A percentile compares a stretch with the other conserved stretches of the same genome.
Evolutionary conservation across 1,140 invertebrate genomes (phyloP).

Genomic region (Magallana ariakensis): DNA sequence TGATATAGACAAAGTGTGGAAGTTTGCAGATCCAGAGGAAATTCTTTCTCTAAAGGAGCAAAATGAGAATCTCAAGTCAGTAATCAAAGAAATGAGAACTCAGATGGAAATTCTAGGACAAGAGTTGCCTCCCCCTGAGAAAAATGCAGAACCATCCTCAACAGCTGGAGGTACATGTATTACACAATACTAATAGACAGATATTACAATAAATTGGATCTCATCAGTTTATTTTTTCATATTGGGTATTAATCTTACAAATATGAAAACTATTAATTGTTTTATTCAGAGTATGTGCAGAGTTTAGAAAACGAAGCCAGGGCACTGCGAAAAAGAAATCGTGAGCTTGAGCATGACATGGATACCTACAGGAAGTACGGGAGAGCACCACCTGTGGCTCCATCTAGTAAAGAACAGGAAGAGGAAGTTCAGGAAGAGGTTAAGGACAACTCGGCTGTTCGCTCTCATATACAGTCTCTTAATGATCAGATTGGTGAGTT

Average conservation of each 20-base stretch:
- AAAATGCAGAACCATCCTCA: slow-evolving; percentile 11
- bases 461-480: slow-evolving; percentile 73
- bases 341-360: slow-evolving; percentile 68
- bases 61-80: slow-evolving; percentile 71
- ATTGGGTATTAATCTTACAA: no score
- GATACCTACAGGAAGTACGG: slow-evolving; percentile 64
- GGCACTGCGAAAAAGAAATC: slow-evolving; percentile 69
- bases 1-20: slow-evolving; percentile 49
- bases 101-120: slow-evolving; percentile 77
- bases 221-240: no score
- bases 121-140: slow-evolving; percentile 56
- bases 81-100: slow-evolving; percentile 76
- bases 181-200: neutral
- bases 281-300: slow-evolving; percentile 67
- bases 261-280: no score
- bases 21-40: slow-evolving; percentile 55
- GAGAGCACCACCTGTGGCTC: slow-evolving; percentile 49
- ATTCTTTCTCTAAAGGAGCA: slow-evolving; percentile 68
- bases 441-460: slow-evolving; percentile 70
- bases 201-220: neutral
- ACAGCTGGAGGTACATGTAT: slow-evolving; percentile 18
- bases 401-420: slow-evolving; percentile 53
- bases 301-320: slow-evolving; percentile 70
- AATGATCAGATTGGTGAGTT: slow-evolving; percentile 76
- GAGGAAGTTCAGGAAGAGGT: slow-evolving; percentile 66